Conservation (phyloP, 2,113 vertebrate genomes). For the Butorides virescens region DNA sequence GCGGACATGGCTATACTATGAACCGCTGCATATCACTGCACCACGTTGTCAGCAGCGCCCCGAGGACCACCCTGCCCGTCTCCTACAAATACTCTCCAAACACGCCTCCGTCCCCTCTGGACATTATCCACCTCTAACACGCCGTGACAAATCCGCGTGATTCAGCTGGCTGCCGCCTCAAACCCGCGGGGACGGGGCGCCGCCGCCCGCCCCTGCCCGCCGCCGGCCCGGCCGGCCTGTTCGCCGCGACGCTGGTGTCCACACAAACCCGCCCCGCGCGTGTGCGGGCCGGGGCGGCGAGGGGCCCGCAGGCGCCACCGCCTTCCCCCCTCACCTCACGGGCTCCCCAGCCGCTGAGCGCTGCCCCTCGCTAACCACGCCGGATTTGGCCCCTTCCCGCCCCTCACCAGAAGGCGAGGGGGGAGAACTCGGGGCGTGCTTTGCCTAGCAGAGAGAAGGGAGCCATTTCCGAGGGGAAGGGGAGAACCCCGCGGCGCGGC, state of each 20-base stretch:
- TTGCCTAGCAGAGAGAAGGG: too few species aligned
- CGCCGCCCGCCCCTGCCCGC: not conserved
- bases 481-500: not conserved
- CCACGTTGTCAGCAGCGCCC: not conserved
- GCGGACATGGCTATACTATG: accelerated
- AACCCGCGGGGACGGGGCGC: not conserved
- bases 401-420: not conserved
- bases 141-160: accelerated
- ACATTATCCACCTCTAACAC: accelerated
- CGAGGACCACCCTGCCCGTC: not conserved
- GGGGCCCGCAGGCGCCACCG: not conserved
- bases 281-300: not conserved
- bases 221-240: not conserved
- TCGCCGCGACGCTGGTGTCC: not conserved
- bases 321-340: not conserved
- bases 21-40: not conserved
- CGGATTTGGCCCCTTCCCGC: not conserved
- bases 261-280: not conserved
- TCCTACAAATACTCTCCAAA: not conserved
- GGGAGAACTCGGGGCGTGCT: not conserved
- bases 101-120: not conserved
- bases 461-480: not conserved
- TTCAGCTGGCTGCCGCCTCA: not conserved
- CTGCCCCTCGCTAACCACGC: not conserved
- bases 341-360: too few species aligned